Percentiles rank a stretch among this genome's conserved stretches.
Conservation (phyloP, 2,888 invertebrate genomes). For the Ametastegia equiseti region DNA sequence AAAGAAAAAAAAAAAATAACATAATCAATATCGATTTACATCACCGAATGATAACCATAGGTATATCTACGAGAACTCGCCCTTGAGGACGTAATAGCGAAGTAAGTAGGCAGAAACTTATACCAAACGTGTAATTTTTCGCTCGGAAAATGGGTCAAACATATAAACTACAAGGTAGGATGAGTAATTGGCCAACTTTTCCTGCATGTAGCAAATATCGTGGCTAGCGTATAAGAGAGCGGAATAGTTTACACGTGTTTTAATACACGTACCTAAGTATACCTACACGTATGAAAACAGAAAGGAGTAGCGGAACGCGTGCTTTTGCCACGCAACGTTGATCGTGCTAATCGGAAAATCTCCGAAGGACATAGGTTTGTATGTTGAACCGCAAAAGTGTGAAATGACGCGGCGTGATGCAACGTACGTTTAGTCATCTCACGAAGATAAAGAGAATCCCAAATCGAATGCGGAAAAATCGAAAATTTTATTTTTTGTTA, state of each 20-base stretch:
- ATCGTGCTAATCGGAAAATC: constrained; percentile 35
- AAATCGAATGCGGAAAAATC: no score
- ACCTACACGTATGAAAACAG: neutral
- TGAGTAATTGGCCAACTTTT: constrained; percentile 17
- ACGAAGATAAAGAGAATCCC: no score
- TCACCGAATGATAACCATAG: no score
- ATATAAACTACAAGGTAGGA: neutral
- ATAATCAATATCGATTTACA: no score
- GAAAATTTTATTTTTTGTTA: no score
- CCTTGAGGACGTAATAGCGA: no score
- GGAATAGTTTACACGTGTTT: neutral
- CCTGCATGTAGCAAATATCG: neutral
- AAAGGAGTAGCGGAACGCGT: neutral
- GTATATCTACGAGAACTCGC: no score
- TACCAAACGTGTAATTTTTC: constrained; percentile 5
- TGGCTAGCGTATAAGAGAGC: neutral
- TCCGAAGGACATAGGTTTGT: neutral
- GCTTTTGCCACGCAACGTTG: constrained; percentile 28
- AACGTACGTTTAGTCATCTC: no score
- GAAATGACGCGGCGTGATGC: neutral
- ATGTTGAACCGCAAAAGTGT: neutral
- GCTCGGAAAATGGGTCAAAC: constrained; percentile 23
- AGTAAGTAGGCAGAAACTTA: no score
- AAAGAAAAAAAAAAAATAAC: no score
- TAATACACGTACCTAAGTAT: neutral